A percentile compares a stretch with the other conserved stretches of the same genome.
These are phyloP conservation scores for Dorcus parallelipipedus DNA, from an alignment of 2,888 invertebrate genomes.

Conservation along the genomic window DNA sequence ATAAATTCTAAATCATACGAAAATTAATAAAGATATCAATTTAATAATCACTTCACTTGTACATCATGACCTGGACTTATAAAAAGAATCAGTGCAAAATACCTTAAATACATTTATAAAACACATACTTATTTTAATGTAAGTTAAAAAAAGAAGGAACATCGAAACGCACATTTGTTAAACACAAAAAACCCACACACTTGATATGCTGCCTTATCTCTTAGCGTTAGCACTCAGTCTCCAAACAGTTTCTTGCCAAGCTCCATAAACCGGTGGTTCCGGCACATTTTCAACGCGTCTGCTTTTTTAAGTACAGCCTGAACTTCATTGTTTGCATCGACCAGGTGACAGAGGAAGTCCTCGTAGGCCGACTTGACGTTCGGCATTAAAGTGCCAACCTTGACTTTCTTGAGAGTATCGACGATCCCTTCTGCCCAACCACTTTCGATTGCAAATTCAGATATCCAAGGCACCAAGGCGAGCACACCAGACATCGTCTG, in stretches of 20 bases:
- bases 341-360: constrained; percentile 81
- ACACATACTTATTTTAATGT: neutral
- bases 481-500: constrained; percentile 84
- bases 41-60: no score
- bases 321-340: constrained; percentile 75
- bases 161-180: constrained; percentile 13
- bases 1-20: no score
- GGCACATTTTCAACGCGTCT: constrained; percentile 78
- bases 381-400: constrained; percentile 74
- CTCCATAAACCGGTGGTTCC: constrained; percentile 86
- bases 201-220: neutral
- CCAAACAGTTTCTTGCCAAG: constrained; percentile 84
- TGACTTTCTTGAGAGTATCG: constrained; percentile 76
- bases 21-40: no score
- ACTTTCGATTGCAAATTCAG: constrained; percentile 86
- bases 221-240: constrained; percentile 55
- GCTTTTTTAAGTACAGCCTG: constrained; percentile 74
- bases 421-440: constrained; percentile 92
- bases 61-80: neutral
- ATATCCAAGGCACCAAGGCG: constrained; percentile 81
- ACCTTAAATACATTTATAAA: constrained; percentile 6
- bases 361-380: constrained; percentile 89
- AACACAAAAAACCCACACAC: constrained; percentile 9
- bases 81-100: constrained; percentile 12
- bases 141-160: constrained; percentile 10